Evolutionary conservation across 1,140 invertebrate species (phyloP), one percentile per base, ranked within the genome.

Genomic region (Aphelinus atriplicis): DNA sequence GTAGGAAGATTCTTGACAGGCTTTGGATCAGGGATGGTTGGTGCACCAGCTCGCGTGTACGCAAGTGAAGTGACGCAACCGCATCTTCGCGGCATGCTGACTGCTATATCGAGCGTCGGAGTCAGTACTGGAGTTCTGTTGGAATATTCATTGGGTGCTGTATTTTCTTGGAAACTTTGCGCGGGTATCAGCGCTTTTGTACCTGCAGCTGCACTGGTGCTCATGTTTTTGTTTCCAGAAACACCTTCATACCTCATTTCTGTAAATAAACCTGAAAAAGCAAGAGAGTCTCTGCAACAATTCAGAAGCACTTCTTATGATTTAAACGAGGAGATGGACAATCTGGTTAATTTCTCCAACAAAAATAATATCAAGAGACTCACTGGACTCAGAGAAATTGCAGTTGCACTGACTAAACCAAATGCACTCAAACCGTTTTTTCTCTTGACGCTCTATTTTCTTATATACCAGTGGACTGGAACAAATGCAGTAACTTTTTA

Each of bases 401-500:
- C 92, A 1, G 81, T 83, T 57, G 91, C 90, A 0, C 60, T 93
- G 1, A 42, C 92, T 3, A 88, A 91, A 5, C 91, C 92, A 2
- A 91, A 91, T 42, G 88, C 91, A 2, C 78, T 92, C 57, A 93
- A 92, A 76, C 93, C 93, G 0, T 93, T 93, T 77, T 75, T 87
- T 0, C 89, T 94, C 7, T 84, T 93, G 0, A 88, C 91, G 3
- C 60, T 91, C 0, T 93, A 93, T 80, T 93, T 94, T 84, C 86
- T 93, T 71, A 91, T 94, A 64, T 94, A 94, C 80, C 93, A 94
- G 80, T 93, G 92, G 87, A 92, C 92, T 50, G 93, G 93, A 1
- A 91, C 93, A 2, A 94, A 95, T 79, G 92, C 92, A 2, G 89
- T 95, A 42, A 94, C 94, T 26, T 95, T 95, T 79, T 95, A 95